Base-by-base conservation (phyloP, 1,140 invertebrate species). In the Bombus vancouverensis region DNA sequence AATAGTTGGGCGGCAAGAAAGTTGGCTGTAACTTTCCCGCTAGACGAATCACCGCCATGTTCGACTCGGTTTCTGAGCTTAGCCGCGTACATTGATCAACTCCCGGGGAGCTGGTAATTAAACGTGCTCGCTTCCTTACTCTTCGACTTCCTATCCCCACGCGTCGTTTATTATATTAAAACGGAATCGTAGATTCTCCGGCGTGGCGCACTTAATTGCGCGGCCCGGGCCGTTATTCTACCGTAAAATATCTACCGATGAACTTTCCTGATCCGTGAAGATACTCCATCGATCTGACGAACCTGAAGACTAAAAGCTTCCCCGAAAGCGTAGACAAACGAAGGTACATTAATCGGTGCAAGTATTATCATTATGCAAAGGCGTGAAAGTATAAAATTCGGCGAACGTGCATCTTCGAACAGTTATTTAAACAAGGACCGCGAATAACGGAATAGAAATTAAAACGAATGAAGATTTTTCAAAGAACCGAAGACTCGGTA, bases 41-140 rank as follows among this genome's bases (percentile, higher is more conserved):
- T 78, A 89, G 87, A 89, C 89, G 89, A 84, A 90, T 90, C 81
- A 87, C 85, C 83, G 62, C n/a, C 65, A 47, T 28, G 86, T 89
- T 87, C 72, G 78, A 32, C 42, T 84, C 77, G 73, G 81, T 77
- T 81, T 70, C 81, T 79, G 68, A 70, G 53, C 65, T 78, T 78
- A 68, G 80, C 44, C 88, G 39, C 57, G 47, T 76, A 78, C 82
- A 86, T 65, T 70, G 87, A 83, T 89, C 79, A 87, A 89, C 81
- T 83, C 82, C 53, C 28, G 42, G 3, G 28, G 62, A 87, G 44
- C 74, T 70, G 73, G 81, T 90, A 90, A 90, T 90, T 90, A 90
- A 90, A 89, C 72, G 57, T 59, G 42, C 62, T 34, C 47, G 47
- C 47, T 53, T 53, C 47, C 47, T 53, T 53, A 53, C 47, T 53